Percentiles rank a stretch among this genome's conserved stretches.
These are phyloP conservation scores for Lycaon pictus DNA, from an alignment of 2,113 vertebrate species.

Conservation along the genomic window DNA sequence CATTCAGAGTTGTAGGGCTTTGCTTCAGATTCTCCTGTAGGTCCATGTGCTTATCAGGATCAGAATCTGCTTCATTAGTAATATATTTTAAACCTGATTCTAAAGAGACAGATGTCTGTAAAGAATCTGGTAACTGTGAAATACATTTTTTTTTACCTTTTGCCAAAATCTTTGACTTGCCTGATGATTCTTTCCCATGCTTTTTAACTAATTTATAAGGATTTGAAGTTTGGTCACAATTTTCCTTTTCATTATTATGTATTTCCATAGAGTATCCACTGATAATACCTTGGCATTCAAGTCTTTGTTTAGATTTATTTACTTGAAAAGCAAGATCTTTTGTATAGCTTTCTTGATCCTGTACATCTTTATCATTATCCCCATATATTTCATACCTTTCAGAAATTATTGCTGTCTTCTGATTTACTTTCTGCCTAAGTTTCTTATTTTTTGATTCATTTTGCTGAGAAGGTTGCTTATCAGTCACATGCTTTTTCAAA, in stretches of 20 bases:
- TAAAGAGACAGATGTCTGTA: not conserved
- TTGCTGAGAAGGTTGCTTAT: conserved; percentile 51
- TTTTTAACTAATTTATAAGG: conserved; percentile 53
- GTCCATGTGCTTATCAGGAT: conserved; percentile 15
- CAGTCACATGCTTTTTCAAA: conserved; percentile 48
- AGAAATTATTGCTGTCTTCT: conserved; percentile 74
- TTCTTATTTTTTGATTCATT: conserved; percentile 65
- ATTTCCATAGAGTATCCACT: conserved; percentile 23
- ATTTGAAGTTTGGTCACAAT: conserved; percentile 24
- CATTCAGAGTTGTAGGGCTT: conserved; percentile 9
- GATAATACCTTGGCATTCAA: conserved; percentile 50
- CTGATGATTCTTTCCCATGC: not conserved
- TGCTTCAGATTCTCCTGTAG: not conserved
- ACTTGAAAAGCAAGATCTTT: conserved; percentile 57
- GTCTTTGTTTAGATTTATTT: conserved; percentile 60
- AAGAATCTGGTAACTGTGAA: conserved; percentile 55
- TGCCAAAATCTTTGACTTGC: conserved; percentile 73
- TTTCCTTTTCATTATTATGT: conserved; percentile 64
- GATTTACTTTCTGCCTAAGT: conserved; percentile 56
- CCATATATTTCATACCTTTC: conserved; percentile 52
- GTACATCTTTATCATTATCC: conserved; percentile 27
- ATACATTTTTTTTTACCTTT: conserved; percentile 64
- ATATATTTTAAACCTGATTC: conserved; percentile 55
- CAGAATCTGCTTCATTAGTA: conserved; percentile 43
- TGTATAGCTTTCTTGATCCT: conserved; percentile 14